Conservation (phyloP, 2,113 vertebrate species). For the Leucopsar rothschildi region DNA sequence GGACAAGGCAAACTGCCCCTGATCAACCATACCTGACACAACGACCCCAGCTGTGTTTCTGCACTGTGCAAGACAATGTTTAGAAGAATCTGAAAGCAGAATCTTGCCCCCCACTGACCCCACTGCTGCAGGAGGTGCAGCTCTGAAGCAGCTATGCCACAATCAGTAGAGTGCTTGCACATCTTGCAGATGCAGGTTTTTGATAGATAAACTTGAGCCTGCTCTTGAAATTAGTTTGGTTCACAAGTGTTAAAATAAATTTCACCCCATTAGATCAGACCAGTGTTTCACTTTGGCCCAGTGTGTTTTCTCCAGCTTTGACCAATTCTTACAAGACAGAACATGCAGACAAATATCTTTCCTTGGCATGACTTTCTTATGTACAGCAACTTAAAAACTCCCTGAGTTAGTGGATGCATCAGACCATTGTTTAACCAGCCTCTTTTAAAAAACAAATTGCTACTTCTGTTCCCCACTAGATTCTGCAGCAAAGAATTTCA, state of each 20-base stretch:
- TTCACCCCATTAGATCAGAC: not conserved
- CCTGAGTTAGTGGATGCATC: conserved; percentile 44
- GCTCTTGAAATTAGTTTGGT: not conserved
- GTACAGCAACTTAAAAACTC: conserved; percentile 47
- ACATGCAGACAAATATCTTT: not conserved
- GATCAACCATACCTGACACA: accelerated
- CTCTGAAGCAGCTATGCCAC: not conserved
- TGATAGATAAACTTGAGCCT: not conserved
- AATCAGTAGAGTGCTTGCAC: not conserved
- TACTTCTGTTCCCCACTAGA: not conserved
- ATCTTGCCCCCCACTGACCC: not conserved
- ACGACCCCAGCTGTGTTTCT: not conserved
- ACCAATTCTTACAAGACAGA: not conserved
- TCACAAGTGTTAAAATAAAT: not conserved
- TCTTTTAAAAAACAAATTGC: too few relatives aligned
- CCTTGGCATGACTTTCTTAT: not conserved
- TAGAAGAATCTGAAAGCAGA: not conserved
- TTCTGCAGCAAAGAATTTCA: not conserved
- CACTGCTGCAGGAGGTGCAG: not conserved
- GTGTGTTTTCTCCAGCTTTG: not conserved
- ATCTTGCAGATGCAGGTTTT: not conserved
- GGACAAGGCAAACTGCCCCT: not conserved
- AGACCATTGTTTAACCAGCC: not conserved
- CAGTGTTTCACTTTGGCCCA: not conserved
- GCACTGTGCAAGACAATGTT: not conserved